A percentile compares a stretch with the other conserved stretches of the same genome.
Conservation (phyloP, 2,888 invertebrate genomes). For the Andrena minutula region DNA sequence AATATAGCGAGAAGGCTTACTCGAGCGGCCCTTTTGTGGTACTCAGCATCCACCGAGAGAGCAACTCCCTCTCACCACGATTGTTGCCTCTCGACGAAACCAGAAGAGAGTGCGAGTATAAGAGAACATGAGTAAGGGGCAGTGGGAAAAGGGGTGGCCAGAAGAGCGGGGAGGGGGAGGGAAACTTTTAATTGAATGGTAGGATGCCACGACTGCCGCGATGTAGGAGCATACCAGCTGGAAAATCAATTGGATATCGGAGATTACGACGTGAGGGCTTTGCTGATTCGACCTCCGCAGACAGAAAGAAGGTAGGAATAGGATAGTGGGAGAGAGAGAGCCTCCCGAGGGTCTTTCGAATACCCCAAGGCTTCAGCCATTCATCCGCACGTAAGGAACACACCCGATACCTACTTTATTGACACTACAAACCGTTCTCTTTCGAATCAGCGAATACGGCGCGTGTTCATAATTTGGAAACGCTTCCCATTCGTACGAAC, state of each 20-base stretch:
- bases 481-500: slow-evolving; percentile 60
- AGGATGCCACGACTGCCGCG: slow-evolving; percentile 76
- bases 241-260: slow-evolving; percentile 82
- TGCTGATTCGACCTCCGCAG: slow-evolving; percentile 75
- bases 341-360: slow-evolving; percentile 68
- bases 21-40: slow-evolving; percentile 74
- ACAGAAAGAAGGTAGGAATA: slow-evolving; percentile 44
- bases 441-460: slow-evolving; percentile 38
- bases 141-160: slow-evolving; percentile 21
- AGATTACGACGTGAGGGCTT: slow-evolving; percentile 81
- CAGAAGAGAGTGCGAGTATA: slow-evolving; percentile 60
- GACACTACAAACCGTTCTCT: slow-evolving; percentile 71
- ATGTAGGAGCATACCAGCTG: slow-evolving; percentile 78
- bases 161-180: slow-evolving; percentile 47
- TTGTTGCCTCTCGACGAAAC: slow-evolving; percentile 76
- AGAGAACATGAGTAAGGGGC: slow-evolving; percentile 66
- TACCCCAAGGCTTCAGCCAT: slow-evolving; percentile 73
- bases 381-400: slow-evolving; percentile 73
- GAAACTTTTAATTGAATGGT: slow-evolving; percentile 81
- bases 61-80: slow-evolving; percentile 67
- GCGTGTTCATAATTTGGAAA: slow-evolving; percentile 44
- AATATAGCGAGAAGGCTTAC: slow-evolving; percentile 67
- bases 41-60: slow-evolving; percentile 73
- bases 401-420: slow-evolving; percentile 70
- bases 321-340: slow-evolving; percentile 39